Base-by-base conservation (phyloP, 2,797 vertebrate genomes). In the Babyrousa celebensis region DNA sequence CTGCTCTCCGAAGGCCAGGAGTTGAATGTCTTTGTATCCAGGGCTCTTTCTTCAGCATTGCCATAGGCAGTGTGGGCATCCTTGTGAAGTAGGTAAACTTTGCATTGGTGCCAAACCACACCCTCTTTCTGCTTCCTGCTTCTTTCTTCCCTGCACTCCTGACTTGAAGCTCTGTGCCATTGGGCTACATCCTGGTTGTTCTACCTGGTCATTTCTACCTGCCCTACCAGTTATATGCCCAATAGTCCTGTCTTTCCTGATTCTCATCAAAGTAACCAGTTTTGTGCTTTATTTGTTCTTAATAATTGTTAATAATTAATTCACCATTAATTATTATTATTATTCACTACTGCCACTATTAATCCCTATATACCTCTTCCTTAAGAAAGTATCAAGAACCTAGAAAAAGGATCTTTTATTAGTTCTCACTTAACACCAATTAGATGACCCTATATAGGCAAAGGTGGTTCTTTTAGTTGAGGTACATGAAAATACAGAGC, bases 51-150 rank as follows among this genome's bases (percentile, higher is more conserved):
- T 71, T 96, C 15, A 0, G 15, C 4, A 1, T 83, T 63, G 54
- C 63, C 63, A 0, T 11, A 72, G 23, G 18, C 54, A 58, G 12
- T 20, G 0, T 9, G 23, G 56, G 25, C 27, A 1, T 65, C 18
- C 10, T 40, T 25, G 32, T 74, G 32, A 92, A 96, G 40, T 56
- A 4, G 10, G 20, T 84, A 58, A 71, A 67, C 29, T 21, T 56
- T 40, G 62, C 32, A 10, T 48, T 43, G 60, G 20, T 79, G 25
- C 91, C 83, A 92, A 52, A 16, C 71, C 58, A 32, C 70, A 63
- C 54, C 32, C 43, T 4, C 52, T 65, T 70, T 82, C 85, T 89
- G 74, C 52, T 94, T 95, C 95, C 67, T 93, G 96, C 62, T 96
- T 91, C 75, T 94, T 8, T 92, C n/a, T 67, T 36, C 70, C 80